phyloP scores from a whole-genome alignment of 2,797 vertebrate genomes.

The Gymnothorax javanicus region DNA sequence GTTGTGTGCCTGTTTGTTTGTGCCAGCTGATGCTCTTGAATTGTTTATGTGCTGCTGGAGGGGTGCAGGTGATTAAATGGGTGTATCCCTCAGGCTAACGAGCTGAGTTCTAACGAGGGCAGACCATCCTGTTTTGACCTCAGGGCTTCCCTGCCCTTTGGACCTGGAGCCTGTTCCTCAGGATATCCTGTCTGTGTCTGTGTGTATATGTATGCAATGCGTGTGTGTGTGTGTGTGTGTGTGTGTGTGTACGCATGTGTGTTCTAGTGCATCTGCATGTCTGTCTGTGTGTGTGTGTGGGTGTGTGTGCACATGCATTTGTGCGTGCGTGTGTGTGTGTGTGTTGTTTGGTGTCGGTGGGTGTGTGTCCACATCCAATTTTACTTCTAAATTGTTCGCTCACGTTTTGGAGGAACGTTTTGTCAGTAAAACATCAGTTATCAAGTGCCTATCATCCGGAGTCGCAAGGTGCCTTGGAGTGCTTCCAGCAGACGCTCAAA shows the following conservation, averaged over 20 bases:
- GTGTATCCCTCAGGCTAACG: not conserved
- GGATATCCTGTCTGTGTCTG: not conserved
- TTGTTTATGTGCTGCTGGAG: too few relatives aligned
- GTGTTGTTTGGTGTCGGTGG: not conserved
- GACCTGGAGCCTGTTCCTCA: not conserved
- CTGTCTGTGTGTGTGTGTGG: not conserved
- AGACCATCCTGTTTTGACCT: not conserved
- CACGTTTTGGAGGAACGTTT: too few relatives aligned
- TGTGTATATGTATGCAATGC: too few relatives aligned
- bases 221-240: not conserved
- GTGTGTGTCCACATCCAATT: not conserved
- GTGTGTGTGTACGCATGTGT: not conserved
- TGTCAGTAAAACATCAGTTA: too few relatives aligned
- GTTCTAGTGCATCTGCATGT: not conserved
- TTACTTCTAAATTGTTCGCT: too few relatives aligned
- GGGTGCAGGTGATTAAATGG: not conserved
- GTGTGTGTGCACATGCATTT: not conserved
- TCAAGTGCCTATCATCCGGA: too few relatives aligned
- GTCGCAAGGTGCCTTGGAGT: too few relatives aligned
- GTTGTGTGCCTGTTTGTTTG: too few relatives aligned
- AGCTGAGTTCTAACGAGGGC: not conserved
- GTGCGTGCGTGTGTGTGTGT: not conserved
- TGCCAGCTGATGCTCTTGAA: too few relatives aligned
- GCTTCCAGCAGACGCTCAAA: too few relatives aligned
- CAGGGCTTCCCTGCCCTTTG: not conserved